Percentiles rank a stretch among this genome's conserved stretches.
These are phyloP conservation scores for Bhutanitis thaidina DNA, from an alignment of 2,888 invertebrate genomes.

Conservation along the genomic window DNA sequence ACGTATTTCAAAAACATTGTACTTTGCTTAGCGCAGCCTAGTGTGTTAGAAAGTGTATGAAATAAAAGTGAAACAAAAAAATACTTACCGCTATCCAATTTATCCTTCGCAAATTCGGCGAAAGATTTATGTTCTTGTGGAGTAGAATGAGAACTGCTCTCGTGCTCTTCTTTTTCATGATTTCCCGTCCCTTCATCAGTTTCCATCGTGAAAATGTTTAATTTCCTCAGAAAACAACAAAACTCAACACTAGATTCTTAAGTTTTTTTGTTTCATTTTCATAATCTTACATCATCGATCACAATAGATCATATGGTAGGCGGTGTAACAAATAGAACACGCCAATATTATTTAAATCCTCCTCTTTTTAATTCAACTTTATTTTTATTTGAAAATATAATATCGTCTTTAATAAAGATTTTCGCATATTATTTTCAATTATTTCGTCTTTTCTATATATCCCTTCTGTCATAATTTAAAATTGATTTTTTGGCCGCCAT, in stretches of 20 bases:
- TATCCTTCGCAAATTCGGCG: slow-evolving; percentile 73
- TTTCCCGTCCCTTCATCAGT: slow-evolving; percentile 50
- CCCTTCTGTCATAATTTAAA: slow-evolving; percentile 59
- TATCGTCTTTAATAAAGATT: too few relatives aligned
- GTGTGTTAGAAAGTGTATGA: too few relatives aligned
- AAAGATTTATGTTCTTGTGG: slow-evolving; percentile 72
- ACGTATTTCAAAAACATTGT: background rate
- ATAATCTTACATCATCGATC: slow-evolving; percentile 72
- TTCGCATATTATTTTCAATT: too few relatives aligned
- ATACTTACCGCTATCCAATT: slow-evolving; percentile 66
- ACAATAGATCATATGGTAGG: slow-evolving; percentile 39
- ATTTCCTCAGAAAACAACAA: slow-evolving; percentile 32
- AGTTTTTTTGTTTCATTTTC: slow-evolving; percentile 30
- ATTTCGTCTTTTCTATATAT: slow-evolving; percentile 17
- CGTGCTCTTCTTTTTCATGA: slow-evolving; percentile 62
- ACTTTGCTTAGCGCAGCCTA: too few relatives aligned
- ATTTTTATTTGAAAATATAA: background rate
- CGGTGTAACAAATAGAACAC: slow-evolving; percentile 15
- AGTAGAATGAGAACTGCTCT: slow-evolving; percentile 66
- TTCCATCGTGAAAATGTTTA: slow-evolving; percentile 46
- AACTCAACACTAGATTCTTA: slow-evolving; percentile 47
- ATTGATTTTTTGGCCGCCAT: slow-evolving; percentile 77
- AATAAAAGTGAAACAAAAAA: background rate
- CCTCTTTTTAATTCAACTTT: background rate
- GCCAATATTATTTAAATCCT: background rate